Percentiles rank a stretch among this genome's conserved stretches.
Evolutionary conservation across 2,888 invertebrate genomes (phyloP).

Genomic region (Cybosia mesomella): DNA sequence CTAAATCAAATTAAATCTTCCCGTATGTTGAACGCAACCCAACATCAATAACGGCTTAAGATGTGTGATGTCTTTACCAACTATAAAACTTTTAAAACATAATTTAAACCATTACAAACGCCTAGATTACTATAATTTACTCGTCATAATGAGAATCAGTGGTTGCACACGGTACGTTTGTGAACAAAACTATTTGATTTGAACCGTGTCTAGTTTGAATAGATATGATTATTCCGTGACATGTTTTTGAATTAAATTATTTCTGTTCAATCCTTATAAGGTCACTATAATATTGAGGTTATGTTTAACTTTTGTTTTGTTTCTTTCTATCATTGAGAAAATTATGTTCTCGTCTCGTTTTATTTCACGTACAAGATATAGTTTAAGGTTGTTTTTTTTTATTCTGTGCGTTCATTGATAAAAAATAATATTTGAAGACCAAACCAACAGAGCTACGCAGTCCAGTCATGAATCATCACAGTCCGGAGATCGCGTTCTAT

Average conservation of each 20-base stretch:
- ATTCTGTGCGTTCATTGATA: constrained; percentile 31
- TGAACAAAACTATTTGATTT: constrained; percentile 38
- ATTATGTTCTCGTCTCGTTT: constrained; percentile 38
- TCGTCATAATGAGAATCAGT: constrained; percentile 69
- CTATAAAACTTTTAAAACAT: constrained; percentile 59
- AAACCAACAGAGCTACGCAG: no score
- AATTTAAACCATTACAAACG: constrained; percentile 61
- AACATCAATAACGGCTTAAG: not conserved
- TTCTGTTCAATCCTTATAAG: constrained; percentile 69
- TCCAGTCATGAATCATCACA: no score
- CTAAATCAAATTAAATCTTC: not conserved
- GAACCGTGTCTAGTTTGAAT: constrained; percentile 28
- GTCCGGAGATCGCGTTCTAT: no score
- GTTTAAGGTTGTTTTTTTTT: not conserved
- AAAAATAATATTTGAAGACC: constrained; percentile 14
- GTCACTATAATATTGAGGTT: constrained; percentile 74
- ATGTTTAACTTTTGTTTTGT: constrained; percentile 63
- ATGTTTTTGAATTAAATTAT: constrained; percentile 56
- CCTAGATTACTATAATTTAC: constrained; percentile 70
- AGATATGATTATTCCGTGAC: constrained; percentile 34
- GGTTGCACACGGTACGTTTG: constrained; percentile 74
- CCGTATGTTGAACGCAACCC: not conserved
- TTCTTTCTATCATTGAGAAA: constrained; percentile 50
- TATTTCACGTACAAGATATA: constrained; percentile 36
- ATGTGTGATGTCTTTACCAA: constrained; percentile 40